phyloP scores from a whole-genome alignment of 2,797 vertebrate genomes.

The Pygocentrus nattereri region DNA sequence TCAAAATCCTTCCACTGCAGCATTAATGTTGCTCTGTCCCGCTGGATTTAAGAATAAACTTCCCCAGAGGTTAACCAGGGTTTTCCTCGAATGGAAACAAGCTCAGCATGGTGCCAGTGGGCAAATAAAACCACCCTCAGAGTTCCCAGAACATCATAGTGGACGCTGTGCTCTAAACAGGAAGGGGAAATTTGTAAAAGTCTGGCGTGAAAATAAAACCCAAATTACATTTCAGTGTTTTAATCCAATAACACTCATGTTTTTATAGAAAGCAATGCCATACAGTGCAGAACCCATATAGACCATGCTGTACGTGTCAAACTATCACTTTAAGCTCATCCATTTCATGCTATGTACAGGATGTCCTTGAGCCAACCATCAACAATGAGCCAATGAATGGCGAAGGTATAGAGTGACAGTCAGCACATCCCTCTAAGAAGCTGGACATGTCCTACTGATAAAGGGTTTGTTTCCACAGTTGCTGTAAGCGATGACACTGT shows the following conservation, averaged over 20 bases:
- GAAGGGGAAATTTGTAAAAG: background rate
- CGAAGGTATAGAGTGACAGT: background rate
- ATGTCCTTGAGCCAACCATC: background rate
- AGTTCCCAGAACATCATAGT: constrained; percentile 28
- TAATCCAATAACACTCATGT: background rate
- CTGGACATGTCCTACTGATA: background rate
- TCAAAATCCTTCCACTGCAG: background rate
- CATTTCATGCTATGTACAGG: background rate
- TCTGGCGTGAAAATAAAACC: background rate
- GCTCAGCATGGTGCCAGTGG: constrained; percentile 27
- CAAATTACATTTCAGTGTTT: background rate
- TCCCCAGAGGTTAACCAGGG: constrained; percentile 39
- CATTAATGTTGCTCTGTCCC: background rate
- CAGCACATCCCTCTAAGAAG: background rate
- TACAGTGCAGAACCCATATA: no score
- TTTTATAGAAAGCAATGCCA: no score
- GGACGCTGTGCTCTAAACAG: background rate
- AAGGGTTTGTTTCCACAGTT: background rate
- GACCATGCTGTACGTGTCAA: no score
- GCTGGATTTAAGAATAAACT: constrained; percentile 27
- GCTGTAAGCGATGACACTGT: background rate
- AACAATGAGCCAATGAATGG: background rate
- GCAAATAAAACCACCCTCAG: constrained; percentile 28
- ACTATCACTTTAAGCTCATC: background rate
- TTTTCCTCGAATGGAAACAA: constrained; percentile 40